Evolutionary conservation across 1,140 invertebrate species (phyloP), one percentile per base, ranked within the genome.

Genomic region (Whitmania pigra): DNA sequence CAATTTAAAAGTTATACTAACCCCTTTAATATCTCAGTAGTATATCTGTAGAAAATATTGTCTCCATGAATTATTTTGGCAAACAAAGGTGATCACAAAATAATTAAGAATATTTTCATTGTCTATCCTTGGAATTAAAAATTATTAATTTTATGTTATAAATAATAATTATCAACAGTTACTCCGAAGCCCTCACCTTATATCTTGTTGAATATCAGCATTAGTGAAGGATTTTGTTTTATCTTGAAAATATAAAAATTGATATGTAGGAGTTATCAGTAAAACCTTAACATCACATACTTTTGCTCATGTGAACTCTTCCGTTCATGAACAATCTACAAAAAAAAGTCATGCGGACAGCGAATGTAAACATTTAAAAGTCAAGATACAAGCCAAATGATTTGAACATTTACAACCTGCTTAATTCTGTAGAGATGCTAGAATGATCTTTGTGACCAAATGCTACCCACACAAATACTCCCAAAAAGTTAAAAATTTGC

Each of bases 261-360:
- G 29, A 4, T 63, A 18, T 63, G 11, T 13, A 1, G 29, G 18
- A 63, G 18, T 25, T 18, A 63, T 7, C 13, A 63, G 22, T 22
- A 5, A 63, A n/a, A n/a, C n/a, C 22, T 4, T 13, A 63, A 63
- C 29, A 25, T 25, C 57, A 25, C 57, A 3, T 18, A 25, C 22
- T 25, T 7, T n/a, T 22, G 22, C 57, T 31, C 18, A 63, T 1
- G 29, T 63, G 22, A 25, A 22, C 18, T 63, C 57, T 63, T 63
- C 57, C 57, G 18, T 63, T 63, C 57, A 63, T 25, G 20, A 63
- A 63, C 57, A 63, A 63, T 22, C 57, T 63, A 25, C 2, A 25
- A 0, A 15, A 63, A 60, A 63, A 0, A 17, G 7, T 63, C 18
- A 7, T 63, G 22, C 11, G 9, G 29, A 25, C 18, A 22, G 15